These are phyloP conservation scores for Caenorhabditis plicata DNA, from an alignment of 2,888 invertebrate species.

Conservation along the genomic window DNA sequence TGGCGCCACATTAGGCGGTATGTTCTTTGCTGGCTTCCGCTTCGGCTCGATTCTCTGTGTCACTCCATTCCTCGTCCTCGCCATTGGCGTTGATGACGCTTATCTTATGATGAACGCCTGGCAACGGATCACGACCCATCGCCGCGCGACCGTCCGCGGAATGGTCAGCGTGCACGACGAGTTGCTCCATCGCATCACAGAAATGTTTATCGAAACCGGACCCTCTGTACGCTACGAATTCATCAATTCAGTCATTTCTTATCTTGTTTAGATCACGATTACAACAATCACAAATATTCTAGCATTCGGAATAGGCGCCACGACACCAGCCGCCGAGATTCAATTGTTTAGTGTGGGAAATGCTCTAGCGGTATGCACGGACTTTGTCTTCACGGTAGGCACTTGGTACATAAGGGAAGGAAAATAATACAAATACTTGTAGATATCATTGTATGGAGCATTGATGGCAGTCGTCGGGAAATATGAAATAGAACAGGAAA, in stretches of 20 bases:
- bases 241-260: neutral
- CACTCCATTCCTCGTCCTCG: slow-evolving; percentile 58
- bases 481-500: slow-evolving; percentile 39
- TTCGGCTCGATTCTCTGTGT: slow-evolving; percentile 64
- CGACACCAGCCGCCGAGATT: slow-evolving; percentile 62
- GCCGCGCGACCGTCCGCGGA: slow-evolving; percentile 19
- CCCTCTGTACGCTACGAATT: slow-evolving; percentile 20
- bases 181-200: slow-evolving; percentile 34
- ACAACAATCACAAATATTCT: slow-evolving; percentile 61
- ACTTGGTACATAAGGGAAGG: neutral
- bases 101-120: slow-evolving; percentile 63
- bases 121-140: slow-evolving; percentile 50
- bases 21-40: slow-evolving; percentile 58
- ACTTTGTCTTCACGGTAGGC: slow-evolving; percentile 54
- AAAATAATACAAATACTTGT: slow-evolving; percentile 2
- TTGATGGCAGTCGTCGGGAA: slow-evolving; percentile 58
- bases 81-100: slow-evolving; percentile 63
- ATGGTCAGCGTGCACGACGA: slow-evolving; percentile 16
- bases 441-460: slow-evolving; percentile 60
- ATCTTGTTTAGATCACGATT: slow-evolving; percentile 51
- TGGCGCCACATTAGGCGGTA: slow-evolving; percentile 43
- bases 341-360: slow-evolving; percentile 64
- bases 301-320: slow-evolving; percentile 55
- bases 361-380: slow-evolving; percentile 54
- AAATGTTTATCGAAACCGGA: slow-evolving; percentile 52